phyloP scores from a whole-genome alignment of 2,113 vertebrate genomes.

The Gallinago undulata region DNA sequence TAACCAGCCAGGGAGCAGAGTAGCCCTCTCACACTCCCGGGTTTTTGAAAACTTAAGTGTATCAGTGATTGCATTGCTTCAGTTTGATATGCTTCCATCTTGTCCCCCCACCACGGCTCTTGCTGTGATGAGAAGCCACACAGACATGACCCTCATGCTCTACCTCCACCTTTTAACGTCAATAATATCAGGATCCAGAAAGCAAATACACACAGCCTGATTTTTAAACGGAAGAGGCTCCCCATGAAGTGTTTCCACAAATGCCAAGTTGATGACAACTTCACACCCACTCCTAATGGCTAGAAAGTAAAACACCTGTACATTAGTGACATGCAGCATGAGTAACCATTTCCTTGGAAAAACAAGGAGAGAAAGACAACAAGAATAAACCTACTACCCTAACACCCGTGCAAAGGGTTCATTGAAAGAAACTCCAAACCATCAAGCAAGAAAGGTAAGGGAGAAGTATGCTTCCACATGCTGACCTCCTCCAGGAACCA shows the following conservation, averaged over 20 bases:
- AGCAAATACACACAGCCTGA: not conserved
- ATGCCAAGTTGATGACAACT: not conserved
- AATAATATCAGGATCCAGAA: not conserved
- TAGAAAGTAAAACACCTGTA: not conserved
- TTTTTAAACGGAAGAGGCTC: not conserved
- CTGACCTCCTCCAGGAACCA: not conserved
- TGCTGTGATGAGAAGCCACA: not conserved
- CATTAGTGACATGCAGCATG: not conserved
- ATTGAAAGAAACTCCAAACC: not conserved
- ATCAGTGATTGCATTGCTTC: not conserved
- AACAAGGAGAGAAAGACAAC: not conserved
- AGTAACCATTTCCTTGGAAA: not conserved
- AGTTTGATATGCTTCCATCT: not conserved
- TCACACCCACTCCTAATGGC: not conserved
- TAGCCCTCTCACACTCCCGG: not conserved
- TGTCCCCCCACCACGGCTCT: accelerated
- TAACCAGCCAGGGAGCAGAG: not conserved
- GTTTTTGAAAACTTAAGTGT: not conserved
- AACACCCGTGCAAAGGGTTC: not conserved
- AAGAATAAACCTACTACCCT: not conserved
- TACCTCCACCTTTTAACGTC: not conserved
- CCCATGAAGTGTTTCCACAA: not conserved
- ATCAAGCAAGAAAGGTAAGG: not conserved
- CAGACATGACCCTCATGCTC: not conserved
- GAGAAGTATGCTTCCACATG: accelerated